Evolutionary conservation across 2,113 vertebrate species (phyloP).

Genomic region (Salvelinus namaycush): DNA sequence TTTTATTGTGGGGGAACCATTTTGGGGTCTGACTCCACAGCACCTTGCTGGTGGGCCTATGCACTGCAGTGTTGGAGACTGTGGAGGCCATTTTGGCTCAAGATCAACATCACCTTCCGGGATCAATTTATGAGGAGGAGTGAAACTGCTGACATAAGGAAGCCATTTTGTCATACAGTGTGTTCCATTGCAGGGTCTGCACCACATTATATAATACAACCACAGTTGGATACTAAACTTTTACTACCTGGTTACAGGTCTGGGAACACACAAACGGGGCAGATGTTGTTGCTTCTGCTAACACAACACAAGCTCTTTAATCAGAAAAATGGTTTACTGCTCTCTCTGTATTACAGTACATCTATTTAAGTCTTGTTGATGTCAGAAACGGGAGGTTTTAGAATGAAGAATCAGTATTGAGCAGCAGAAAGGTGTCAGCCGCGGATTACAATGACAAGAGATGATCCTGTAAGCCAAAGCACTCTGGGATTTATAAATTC

Average conservation of each 20-base stretch:
- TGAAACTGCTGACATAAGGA: neutral
- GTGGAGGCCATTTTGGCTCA: neutral
- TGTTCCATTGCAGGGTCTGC: neutral
- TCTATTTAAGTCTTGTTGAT: neutral
- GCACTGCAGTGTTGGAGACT: conserved; percentile 15
- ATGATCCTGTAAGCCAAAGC: conserved; percentile 31
- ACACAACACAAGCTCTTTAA: neutral
- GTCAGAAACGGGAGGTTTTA: neutral
- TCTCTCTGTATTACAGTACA: neutral
- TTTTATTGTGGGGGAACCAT: neutral
- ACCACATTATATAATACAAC: neutral
- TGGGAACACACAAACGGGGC: neutral
- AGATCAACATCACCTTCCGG: neutral
- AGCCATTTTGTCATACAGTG: conserved; percentile 2
- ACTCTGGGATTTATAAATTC: conserved; percentile 23
- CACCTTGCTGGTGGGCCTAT: neutral
- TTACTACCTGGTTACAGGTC: neutral
- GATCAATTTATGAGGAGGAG: neutral
- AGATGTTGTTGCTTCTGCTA: neutral
- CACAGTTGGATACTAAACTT: conserved; percentile 4
- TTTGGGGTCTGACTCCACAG: neutral
- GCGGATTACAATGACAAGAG: conserved; percentile 41
- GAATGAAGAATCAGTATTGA: conserved; percentile 21
- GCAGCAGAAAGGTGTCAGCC: conserved; percentile 17
- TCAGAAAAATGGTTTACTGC: neutral